Evolutionary conservation across 2,113 vertebrate species (phyloP).

Genomic region (Larimichthys crocea): DNA sequence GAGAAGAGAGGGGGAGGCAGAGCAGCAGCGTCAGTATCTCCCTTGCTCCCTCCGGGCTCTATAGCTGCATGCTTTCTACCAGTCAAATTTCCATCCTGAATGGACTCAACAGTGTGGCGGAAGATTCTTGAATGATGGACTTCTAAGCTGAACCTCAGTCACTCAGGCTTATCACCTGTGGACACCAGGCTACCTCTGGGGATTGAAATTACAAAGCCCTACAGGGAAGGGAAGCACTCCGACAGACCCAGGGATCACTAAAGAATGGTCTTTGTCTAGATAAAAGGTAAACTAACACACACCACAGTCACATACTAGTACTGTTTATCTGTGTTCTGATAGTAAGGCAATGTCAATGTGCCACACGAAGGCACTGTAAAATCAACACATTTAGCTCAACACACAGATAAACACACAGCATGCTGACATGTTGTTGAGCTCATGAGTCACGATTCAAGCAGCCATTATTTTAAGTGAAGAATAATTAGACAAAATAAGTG

Average conservation of each 20-base stretch:
- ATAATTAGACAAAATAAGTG: constrained; percentile 42
- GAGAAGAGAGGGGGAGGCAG: constrained; percentile 41
- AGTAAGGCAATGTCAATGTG: not conserved
- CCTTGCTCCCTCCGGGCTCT: constrained; percentile 12
- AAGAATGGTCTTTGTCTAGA: constrained; percentile 29
- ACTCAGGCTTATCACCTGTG: constrained; percentile 28
- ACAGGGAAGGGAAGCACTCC: not conserved
- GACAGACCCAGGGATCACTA: constrained; percentile 21
- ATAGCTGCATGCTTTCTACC: constrained; percentile 17
- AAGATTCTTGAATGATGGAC: constrained; percentile 18
- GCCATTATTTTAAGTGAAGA: constrained; percentile 31
- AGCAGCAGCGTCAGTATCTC: constrained; percentile 28
- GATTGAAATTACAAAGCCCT: constrained; percentile 19
- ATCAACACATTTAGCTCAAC: constrained; percentile 22
- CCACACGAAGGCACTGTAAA: not conserved
- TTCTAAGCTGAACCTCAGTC: not conserved
- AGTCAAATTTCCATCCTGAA: constrained; percentile 17
- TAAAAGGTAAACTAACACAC: constrained; percentile 58
- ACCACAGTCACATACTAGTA: not conserved
- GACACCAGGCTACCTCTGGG: constrained; percentile 3
- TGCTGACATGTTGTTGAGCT: constrained; percentile 36
- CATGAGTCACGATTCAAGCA: constrained; percentile 39
- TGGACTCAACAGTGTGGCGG: not conserved
- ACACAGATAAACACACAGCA: constrained; percentile 38
- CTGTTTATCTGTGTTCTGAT: not conserved